Percentiles rank a stretch among this genome's conserved stretches.
phyloP scores from a whole-genome alignment of 2,888 invertebrate species.

The Eubasilissa splendida region DNA sequence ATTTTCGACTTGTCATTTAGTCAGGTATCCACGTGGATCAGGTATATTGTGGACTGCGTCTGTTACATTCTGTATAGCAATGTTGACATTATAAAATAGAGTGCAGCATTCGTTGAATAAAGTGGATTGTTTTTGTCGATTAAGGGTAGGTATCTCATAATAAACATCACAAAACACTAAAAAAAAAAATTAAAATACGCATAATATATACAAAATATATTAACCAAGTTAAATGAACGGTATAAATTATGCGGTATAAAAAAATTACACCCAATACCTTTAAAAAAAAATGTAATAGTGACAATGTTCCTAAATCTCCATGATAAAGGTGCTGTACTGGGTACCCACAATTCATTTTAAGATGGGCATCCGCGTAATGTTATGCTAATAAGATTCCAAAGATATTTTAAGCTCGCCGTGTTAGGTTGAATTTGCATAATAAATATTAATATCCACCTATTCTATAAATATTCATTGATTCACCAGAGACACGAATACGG shows the following conservation, averaged over 20 bases:
- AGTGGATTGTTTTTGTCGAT: too few species aligned
- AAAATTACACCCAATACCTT: too few species aligned
- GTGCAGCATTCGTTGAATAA: too few species aligned
- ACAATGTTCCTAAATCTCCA: constrained; percentile 17
- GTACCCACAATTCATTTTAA: constrained; percentile 2
- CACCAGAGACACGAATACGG: neutral
- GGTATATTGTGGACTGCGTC: too few species aligned
- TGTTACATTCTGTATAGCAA: too few species aligned
- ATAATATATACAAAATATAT: neutral
- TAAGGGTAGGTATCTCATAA: too few species aligned
- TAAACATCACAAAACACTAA: too few species aligned
- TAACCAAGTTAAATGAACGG: neutral
- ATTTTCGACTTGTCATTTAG: too few species aligned
- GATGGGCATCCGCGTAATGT: constrained; percentile 3
- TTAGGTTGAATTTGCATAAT: constrained; percentile 24
- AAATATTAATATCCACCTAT: constrained; percentile 7
- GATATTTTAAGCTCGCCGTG: constrained; percentile 28
- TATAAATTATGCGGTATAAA: neutral
- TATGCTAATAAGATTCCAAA: constrained; percentile 24
- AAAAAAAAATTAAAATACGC: too few species aligned
- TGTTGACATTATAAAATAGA: too few species aligned
- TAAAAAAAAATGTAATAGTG: neutral
- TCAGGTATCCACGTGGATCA: too few species aligned
- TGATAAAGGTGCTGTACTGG: neutral
- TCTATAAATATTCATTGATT: constrained; percentile 33